phyloP scores from a whole-genome alignment of 2,113 vertebrate genomes.

The Lota lota region DNA sequence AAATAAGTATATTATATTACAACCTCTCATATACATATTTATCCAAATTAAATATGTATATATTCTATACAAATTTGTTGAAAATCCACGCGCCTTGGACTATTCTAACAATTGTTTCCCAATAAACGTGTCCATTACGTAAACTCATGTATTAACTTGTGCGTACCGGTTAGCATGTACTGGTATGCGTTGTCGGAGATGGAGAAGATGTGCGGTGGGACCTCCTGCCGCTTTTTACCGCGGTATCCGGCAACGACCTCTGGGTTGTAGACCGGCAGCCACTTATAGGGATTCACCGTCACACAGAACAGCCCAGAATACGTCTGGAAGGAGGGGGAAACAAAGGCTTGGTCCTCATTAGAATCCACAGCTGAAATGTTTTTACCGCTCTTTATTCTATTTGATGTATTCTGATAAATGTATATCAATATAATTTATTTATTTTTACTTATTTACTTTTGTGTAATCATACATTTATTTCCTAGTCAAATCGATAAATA shows the following conservation, averaged over 20 bases:
- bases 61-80: not conserved
- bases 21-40: too few relatives aligned
- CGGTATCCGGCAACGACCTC: slow-evolving; percentile 65
- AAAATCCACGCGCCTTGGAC: too few relatives aligned
- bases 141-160: too few relatives aligned
- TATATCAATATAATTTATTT: too few relatives aligned
- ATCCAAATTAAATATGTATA: not conserved
- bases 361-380: too few relatives aligned
- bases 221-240: slow-evolving; percentile 80
- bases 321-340: slow-evolving; percentile 54
- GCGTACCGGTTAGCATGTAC: slow-evolving; percentile 75
- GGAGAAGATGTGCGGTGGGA: slow-evolving; percentile 81
- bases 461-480: too few relatives aligned
- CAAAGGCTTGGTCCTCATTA: not conserved
- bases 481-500: too few relatives aligned
- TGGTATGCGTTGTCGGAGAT: slow-evolving; percentile 81
- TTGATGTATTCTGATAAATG: too few relatives aligned
- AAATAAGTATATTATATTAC: too few relatives aligned
- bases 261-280: slow-evolving; percentile 68
- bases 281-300: slow-evolving; percentile 48
- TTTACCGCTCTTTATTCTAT: too few relatives aligned
- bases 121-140: not conserved
- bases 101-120: too few relatives aligned
- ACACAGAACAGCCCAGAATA: slow-evolving; percentile 75
- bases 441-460: too few relatives aligned